phyloP scores from a whole-genome alignment of 2,888 invertebrate species.

The Pammene aurita region DNA sequence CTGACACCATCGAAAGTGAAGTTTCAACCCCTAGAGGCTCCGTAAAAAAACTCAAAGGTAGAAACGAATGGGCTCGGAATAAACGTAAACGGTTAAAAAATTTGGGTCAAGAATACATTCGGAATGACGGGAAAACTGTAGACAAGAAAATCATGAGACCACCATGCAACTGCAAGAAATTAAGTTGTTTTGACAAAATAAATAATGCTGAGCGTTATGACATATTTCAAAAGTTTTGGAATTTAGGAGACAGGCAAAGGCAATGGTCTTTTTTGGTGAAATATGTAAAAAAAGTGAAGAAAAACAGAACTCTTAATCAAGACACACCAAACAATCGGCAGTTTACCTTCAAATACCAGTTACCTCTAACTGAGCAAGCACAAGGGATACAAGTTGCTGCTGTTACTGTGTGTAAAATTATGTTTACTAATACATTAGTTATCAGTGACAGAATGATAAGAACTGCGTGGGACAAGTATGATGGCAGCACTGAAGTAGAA shows the following conservation, averaged over 20 bases:
- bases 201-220: not conserved
- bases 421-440: not conserved
- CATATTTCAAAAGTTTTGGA: not conserved
- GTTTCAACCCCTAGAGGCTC: not conserved
- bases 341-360: not conserved
- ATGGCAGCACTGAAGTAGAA: not conserved
- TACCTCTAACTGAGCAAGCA: constrained; percentile 4
- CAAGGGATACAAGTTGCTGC: not conserved
- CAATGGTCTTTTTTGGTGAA: not conserved
- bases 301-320: not conserved
- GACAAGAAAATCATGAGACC: not conserved
- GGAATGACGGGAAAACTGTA: not conserved
- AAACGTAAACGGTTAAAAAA: not conserved
- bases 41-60: not conserved
- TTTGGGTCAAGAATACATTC: not conserved
- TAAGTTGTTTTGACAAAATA: no score
- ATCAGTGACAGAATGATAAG: constrained; percentile 1
- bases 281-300: no score
- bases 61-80: not conserved
- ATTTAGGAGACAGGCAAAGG: not conserved
- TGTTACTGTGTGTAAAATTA: not conserved
- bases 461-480: not conserved
- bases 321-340: not conserved
- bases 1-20: no score
- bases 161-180: not conserved